Evolutionary conservation across 2,113 vertebrate species (phyloP), one percentile per base, ranked within the genome.

Genomic region (Cyanoramphus novaezelandiae): DNA sequence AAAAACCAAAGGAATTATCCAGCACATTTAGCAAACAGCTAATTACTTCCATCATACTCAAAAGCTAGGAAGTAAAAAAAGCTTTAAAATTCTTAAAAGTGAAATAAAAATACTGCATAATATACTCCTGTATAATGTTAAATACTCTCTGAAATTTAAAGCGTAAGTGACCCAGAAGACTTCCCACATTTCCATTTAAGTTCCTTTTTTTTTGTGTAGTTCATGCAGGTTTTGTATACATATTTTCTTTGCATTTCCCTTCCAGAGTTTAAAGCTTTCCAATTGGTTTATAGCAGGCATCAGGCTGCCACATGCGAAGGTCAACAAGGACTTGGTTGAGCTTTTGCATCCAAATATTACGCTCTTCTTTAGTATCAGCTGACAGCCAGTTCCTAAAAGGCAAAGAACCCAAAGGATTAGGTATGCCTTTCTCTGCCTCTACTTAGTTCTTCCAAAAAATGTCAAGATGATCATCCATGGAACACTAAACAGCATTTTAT

Each of bases 311-410:
- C 98, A 99, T 99, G 11, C 99, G 99, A 91, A 99, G 98, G 88
- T 99, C 99, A 93, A 99, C 52, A 27, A 99, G 96, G 62, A 99
- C 98, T 97, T 99, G 99, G 97, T 99, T 99, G 83, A 99, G 98
- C 63, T 99, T 99, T 82, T 98, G 98, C 99, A 99, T 99, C 99
- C 99, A 99, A 87, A 99, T 98, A 55, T 99, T 99, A 81, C 99
- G 98, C 46, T 99, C 99, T 4, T 99, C 99, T 88, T 99, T 99
- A 13, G 99, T 99, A 96, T 99, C 99, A 8, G 99, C 99, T n/a
- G 99, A 99, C 52, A 99, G 97, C 99, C 99, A 99, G 97, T 99
- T 99, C 96, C 99, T 35, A 82, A n/a, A 92, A 90, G 63, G 39
- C 76, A 84, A 62, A 59, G 82, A 76, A 52, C 7, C 17, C 62